Conservation (phyloP, 2,888 invertebrate species). For the Rhopalosiphum nymphaeae region DNA sequence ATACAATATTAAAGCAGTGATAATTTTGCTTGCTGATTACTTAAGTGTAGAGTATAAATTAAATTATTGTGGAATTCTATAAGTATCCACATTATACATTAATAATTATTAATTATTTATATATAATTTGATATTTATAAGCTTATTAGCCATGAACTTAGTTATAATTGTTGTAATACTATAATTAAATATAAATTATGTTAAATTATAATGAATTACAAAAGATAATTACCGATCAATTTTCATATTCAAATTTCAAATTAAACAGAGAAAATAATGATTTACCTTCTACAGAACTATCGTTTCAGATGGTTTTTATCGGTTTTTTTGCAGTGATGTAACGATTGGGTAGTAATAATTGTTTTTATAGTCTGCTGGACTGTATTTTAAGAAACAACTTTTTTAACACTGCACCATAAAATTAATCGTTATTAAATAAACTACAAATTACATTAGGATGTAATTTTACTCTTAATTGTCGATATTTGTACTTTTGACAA, state of each 20-base stretch:
- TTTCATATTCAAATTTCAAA: not conserved
- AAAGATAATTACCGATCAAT: not conserved
- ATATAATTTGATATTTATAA: not conserved
- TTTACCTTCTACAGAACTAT: not conserved
- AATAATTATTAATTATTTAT: not conserved
- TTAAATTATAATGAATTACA: not conserved
- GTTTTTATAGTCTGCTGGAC: not conserved
- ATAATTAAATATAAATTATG: not conserved
- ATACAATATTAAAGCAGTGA: not conserved
- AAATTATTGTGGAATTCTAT: not conserved
- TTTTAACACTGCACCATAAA: not conserved
- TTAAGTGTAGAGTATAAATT: not conserved
- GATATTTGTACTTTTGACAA: not conserved
- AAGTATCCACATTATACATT: not conserved
- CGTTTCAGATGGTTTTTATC: not conserved
- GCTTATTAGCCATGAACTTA: constrained; percentile 2
- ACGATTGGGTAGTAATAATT: not conserved
- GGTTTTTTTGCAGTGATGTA: not conserved
- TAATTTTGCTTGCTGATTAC: not conserved
- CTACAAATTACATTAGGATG: not conserved
- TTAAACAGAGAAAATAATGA: not conserved
- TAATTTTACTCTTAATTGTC: not conserved
- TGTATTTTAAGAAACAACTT: not conserved
- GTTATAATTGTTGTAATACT: not conserved
- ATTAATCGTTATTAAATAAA: not conserved